Evolutionary conservation across 2,113 vertebrate genomes (phyloP).

Genomic region (Mungos mungo): DNA sequence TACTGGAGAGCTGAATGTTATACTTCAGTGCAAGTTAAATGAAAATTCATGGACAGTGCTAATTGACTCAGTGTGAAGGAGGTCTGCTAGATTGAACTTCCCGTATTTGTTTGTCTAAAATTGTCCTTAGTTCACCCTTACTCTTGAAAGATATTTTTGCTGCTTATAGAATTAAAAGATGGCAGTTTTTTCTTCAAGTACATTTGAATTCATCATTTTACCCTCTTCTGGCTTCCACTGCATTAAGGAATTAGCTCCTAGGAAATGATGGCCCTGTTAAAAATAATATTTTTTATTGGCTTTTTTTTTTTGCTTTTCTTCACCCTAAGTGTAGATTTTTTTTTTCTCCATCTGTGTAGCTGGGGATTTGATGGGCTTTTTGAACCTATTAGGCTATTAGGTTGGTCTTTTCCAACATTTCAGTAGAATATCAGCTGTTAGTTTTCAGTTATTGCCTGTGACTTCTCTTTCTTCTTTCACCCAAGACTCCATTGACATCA

Average conservation of each 20-base stretch:
- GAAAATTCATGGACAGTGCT: background rate
- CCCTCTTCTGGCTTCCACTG: background rate
- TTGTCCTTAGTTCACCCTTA: background rate
- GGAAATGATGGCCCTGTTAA: background rate
- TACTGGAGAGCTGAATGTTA: background rate
- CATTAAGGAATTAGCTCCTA: background rate
- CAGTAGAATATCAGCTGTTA: background rate
- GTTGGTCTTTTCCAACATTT: background rate
- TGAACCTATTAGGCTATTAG: background rate
- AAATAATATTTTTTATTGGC: background rate
- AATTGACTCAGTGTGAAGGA: background rate
- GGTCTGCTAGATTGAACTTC: background rate
- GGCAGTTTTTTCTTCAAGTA: background rate
- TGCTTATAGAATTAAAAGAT: conserved; percentile 51
- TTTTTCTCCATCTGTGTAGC: background rate
- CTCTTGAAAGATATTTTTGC: conserved; percentile 1
- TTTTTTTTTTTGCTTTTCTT: background rate
- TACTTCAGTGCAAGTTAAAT: background rate
- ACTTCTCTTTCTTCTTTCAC: background rate
- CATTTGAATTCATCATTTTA: background rate
- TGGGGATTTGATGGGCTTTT: background rate
- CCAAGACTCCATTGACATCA: background rate
- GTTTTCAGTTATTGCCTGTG: background rate
- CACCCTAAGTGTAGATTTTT: background rate
- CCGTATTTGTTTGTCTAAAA: background rate